A percentile compares a stretch with the other conserved stretches of the same genome.
These are phyloP conservation scores for Naja naja DNA, from an alignment of 2,113 vertebrate species.

Conservation along the genomic window DNA sequence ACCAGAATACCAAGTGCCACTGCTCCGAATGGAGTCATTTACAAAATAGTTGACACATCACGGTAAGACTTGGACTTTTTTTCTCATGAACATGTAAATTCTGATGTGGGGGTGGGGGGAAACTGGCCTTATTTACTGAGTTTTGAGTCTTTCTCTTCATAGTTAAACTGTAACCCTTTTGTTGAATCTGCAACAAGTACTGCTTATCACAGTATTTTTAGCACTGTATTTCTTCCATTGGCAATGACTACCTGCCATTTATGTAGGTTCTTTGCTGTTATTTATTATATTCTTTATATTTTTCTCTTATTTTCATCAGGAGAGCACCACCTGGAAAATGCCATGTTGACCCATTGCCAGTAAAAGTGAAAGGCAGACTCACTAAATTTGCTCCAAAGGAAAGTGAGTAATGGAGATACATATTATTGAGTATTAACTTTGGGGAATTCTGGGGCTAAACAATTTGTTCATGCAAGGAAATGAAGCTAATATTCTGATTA, in stretches of 20 bases:
- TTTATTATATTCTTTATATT: conserved; percentile 12
- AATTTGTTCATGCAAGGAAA: not conserved
- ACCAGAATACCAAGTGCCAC: conserved; percentile 85
- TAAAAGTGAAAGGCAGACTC: conserved; percentile 80
- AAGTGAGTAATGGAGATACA: conserved; percentile 75
- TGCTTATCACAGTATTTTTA: not conserved
- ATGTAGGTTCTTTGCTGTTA: not conserved
- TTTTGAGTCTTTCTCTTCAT: not conserved
- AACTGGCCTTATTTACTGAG: conserved; percentile 15
- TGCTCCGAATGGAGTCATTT: conserved; percentile 81
- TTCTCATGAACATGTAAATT: conserved; percentile 36
- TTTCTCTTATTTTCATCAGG: conserved; percentile 68
- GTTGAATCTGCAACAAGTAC: not conserved
- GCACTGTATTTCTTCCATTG: not conserved
- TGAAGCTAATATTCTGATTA: not conserved
- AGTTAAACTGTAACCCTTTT: not conserved
- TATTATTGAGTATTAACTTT: not conserved
- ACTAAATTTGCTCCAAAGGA: conserved; percentile 84
- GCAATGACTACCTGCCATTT: not conserved
- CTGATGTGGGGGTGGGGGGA: not conserved
- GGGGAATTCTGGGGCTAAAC: not conserved
- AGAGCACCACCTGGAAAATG: conserved; percentile 88
- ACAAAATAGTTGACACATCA: conserved; percentile 92
- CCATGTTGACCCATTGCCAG: conserved; percentile 74
- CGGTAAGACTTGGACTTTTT: conserved; percentile 71